Evolutionary conservation across 1,140 invertebrate genomes (phyloP).

Genomic region (Papilio xuthus): DNA sequence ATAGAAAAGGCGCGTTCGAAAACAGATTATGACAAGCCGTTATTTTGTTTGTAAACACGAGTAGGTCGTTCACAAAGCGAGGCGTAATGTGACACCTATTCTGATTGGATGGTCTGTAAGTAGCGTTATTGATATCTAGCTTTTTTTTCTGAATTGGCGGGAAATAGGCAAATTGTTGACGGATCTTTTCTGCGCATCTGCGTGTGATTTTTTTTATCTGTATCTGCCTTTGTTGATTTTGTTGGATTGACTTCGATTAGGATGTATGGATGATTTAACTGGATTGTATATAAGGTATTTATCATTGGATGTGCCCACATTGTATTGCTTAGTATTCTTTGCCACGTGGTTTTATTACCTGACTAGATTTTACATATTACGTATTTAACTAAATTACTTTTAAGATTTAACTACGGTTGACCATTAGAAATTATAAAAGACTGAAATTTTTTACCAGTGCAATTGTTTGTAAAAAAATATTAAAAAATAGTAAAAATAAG

Average conservation of each 20-base stretch:
- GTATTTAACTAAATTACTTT: too few species aligned
- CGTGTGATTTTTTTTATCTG: conserved; percentile 60
- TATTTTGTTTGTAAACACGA: conserved; percentile 81
- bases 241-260: conserved; percentile 46
- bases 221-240: conserved; percentile 54
- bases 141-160: conserved; percentile 69
- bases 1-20: conserved; percentile 72
- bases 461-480: too few species aligned
- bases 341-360: not conserved
- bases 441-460: too few species aligned
- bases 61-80: conserved; percentile 59
- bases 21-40: conserved; percentile 79
- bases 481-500: not conserved
- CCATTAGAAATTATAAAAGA: too few species aligned
- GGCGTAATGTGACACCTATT: conserved; percentile 77
- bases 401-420: too few species aligned
- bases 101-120: conserved; percentile 69
- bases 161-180: conserved; percentile 76
- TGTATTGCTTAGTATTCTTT: not conserved
- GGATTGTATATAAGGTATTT: conserved; percentile 40
- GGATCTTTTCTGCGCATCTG: conserved; percentile 66
- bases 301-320: not conserved
- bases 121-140: conserved; percentile 70
- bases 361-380: not conserved
- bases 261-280: conserved; percentile 57